Evolutionary conservation across 1,140 invertebrate genomes (phyloP), one percentile per base, ranked within the genome.

Genomic region (Drosophila micromelanica): DNA sequence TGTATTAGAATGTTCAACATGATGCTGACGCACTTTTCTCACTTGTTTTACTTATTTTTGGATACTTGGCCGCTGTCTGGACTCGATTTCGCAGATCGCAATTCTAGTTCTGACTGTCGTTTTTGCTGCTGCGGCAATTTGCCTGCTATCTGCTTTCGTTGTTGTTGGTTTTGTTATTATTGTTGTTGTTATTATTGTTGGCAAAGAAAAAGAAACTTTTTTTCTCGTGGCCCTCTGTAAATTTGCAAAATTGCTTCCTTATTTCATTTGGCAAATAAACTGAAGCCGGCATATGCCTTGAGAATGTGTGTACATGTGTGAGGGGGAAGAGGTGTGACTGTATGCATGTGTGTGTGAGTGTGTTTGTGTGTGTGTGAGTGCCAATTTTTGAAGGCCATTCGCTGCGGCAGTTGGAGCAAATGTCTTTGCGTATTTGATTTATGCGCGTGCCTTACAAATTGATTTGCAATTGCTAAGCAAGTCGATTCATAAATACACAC

Each of bases 191-290:
- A 64, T 48, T 56, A 60, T 73, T 74, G 56, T 63, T 70, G 57
- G 52, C 71, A 65, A 67, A 51, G 43, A 56, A 64, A 43, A 42
- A 40, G 30, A 37, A 71, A 74, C 52, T 37, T 75, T 78, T 78
- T 62, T 61, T 43, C 8, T 64, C 7, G 27, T 72, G 40, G 60
- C 30, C 62, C 48, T 76, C 55, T 87, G 84, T 87, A 80, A 87
- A 87, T 89, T 87, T 89, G 84, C 69, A 73, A 87, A 87, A 89
- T 87, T 87, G 73, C 79, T 87, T 87, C 84, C 84, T 87, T 89
- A 87, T 87, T 87, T 84, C 84, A 77, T 87, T 87, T 86, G 73
- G 79, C 84, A 87, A 87, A 87, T 87, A 87, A 87, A 87, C 79
- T 69, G 65, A 48, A 62, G 61, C 38, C 37, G 61, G 32, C 67